Conservation (phyloP, 37 sponge, comb jelly and placozoan genomes). For the Beroe ovata region DNA sequence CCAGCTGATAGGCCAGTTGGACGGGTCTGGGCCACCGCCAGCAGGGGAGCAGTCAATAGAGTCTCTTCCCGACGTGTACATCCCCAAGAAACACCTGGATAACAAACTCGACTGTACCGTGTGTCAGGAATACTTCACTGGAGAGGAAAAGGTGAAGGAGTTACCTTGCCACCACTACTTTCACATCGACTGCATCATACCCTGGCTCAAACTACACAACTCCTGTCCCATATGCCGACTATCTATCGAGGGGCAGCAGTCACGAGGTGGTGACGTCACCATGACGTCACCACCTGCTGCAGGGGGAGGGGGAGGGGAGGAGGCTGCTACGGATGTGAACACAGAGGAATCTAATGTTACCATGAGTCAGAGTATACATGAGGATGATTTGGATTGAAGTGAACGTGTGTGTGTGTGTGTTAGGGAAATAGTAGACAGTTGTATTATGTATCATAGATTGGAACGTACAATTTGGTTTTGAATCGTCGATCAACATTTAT, state of each 20-base stretch:
- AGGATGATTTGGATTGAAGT: conserved; percentile 57
- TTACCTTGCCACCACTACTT: conserved; percentile 86
- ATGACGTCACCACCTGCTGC: not conserved
- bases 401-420: not conserved
- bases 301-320: not conserved
- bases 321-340: not conserved
- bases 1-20: conserved; percentile 76
- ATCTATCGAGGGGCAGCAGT: conserved; percentile 35
- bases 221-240: conserved; percentile 41
- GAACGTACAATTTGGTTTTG: no score
- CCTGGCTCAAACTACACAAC: conserved; percentile 82
- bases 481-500: no score
- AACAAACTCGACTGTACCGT: conserved; percentile 75
- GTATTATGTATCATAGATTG: not conserved
- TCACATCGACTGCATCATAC: conserved; percentile 84
- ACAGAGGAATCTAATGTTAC: not conserved
- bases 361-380: not conserved
- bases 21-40: conserved; percentile 87
- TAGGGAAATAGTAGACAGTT: not conserved
- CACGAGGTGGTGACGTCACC: not conserved
- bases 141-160: conserved; percentile 69
- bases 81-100: conserved; percentile 64
- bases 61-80: conserved; percentile 67
- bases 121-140: conserved; percentile 83
- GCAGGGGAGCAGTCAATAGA: conserved; percentile 78